These are phyloP conservation scores for Saxicola maurus DNA, from an alignment of 2,797 vertebrate genomes.

Conservation along the genomic window DNA sequence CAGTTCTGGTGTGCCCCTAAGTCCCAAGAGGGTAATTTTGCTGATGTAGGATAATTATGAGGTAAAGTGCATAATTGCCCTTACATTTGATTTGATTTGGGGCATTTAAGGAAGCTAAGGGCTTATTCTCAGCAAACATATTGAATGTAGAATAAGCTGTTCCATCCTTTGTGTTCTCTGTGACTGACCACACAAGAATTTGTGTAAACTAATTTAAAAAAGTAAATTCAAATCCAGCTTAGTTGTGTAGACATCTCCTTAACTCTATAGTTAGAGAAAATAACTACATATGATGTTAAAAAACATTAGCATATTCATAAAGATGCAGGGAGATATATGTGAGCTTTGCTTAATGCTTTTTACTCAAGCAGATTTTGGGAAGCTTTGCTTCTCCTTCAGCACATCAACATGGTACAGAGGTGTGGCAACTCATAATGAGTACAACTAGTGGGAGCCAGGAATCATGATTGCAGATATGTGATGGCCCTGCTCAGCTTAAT, in stretches of 20 bases:
- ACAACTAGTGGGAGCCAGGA: not conserved
- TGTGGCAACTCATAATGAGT: fast-evolving
- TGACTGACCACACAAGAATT: not conserved
- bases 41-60: not conserved
- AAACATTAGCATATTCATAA: not conserved
- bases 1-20: not conserved
- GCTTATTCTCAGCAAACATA: not conserved
- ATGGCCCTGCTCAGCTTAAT: not conserved
- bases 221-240: not conserved
- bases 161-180: not conserved
- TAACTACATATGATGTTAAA: not conserved
- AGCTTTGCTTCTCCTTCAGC: not conserved
- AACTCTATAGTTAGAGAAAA: not conserved
- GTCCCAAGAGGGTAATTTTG: conserved; percentile 17
- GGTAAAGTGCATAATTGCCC: not conserved
- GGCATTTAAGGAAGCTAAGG: not conserved
- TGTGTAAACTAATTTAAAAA: not conserved
- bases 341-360: not conserved
- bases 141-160: not conserved
- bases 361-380: not conserved
- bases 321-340: not conserved
- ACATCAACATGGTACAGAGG: not conserved
- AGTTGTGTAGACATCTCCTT: not conserved
- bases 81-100: not conserved
- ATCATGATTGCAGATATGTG: not conserved